Base-by-base conservation (phyloP, 2,797 vertebrate genomes). In the Hoplostethus atlanticus region DNA sequence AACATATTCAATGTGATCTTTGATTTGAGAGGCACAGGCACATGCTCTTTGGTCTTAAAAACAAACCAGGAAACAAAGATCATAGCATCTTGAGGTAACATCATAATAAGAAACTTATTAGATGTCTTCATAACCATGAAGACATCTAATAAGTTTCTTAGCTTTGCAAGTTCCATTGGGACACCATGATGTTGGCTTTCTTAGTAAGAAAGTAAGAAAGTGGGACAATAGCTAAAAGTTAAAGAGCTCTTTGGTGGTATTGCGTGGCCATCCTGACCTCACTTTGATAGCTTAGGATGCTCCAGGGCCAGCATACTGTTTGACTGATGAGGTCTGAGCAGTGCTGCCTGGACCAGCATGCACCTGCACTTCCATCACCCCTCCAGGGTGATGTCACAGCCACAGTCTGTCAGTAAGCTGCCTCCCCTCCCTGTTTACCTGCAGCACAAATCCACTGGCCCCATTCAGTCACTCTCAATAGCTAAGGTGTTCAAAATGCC, bases 281-380 rank as follows among this genome's bases (percentile, higher is more conserved):
- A 36, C n/a, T 56, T 57, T 79, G 48, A 79, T 81, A 71, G 58
- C 25, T 77, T 48, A 38, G 11, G 64, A 70, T 28, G 81, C 84
- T 87, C 30, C 53, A 66, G 81, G 85, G 63, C 56, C 60, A 80
- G 38, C 74, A 50, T 72, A 58, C 80, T 69, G 42, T 90, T 90
- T 82, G 63, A 87, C 57, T 61, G 68, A 83, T 16, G 53, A 69
- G 40, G 76, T 77, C 56, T 8, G 3, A 59, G 71, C 66, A 73
- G 36, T 63, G 58, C 78, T 72, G 58, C 62, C 59, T 69, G 76
- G 64, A 86, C 83, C 72, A 84, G 81, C 65, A 73, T 81, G 80
- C 87, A 89, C 89, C 88, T 91, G 82, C 75, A 55, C 76, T 88
- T 66, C 73, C 71, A 78, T 85, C 68, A 83, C 68, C 74, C 85